Percentiles rank a stretch among this genome's conserved stretches.
Evolutionary conservation across 2,113 vertebrate genomes (phyloP).

Genomic region (Nymphicus hollandicus): DNA sequence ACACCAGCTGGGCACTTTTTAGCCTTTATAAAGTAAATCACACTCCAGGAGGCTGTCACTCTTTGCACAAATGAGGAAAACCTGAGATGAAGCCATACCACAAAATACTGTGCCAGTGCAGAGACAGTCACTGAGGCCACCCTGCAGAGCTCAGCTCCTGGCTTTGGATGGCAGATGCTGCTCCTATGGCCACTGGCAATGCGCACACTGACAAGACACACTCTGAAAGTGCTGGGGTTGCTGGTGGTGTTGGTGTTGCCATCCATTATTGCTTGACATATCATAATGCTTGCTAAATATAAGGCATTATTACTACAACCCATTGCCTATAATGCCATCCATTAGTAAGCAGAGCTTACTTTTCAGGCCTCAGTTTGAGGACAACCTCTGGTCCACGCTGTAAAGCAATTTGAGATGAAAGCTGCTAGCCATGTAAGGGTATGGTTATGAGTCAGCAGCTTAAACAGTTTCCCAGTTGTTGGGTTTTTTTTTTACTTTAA

Average conservation of each 20-base stretch:
- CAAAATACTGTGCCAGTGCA: neutral
- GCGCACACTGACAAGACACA: neutral
- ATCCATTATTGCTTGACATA: neutral
- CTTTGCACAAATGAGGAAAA: neutral
- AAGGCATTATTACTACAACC: neutral
- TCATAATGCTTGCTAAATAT: neutral
- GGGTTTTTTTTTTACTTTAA: neutral
- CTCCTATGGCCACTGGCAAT: neutral
- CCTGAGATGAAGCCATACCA: neutral
- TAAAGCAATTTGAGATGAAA: neutral
- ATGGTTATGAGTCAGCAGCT: neutral
- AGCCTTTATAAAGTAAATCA: slow-evolving; percentile 39
- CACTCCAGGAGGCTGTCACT: neutral
- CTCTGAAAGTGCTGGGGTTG: neutral
- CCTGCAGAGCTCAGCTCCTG: neutral
- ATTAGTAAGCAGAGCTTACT: neutral
- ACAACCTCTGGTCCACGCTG: neutral
- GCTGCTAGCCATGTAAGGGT: neutral
- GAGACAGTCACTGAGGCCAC: neutral
- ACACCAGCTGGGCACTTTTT: slow-evolving; percentile 41
- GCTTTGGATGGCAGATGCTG: neutral
- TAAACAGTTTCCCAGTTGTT: neutral
- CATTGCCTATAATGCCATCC: neutral
- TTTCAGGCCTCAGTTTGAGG: neutral
- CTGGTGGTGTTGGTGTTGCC: neutral